These are phyloP conservation scores for Ashinkailepas kermadecensis DNA, from an alignment of 2,888 invertebrate species.

Conservation along the genomic window DNA sequence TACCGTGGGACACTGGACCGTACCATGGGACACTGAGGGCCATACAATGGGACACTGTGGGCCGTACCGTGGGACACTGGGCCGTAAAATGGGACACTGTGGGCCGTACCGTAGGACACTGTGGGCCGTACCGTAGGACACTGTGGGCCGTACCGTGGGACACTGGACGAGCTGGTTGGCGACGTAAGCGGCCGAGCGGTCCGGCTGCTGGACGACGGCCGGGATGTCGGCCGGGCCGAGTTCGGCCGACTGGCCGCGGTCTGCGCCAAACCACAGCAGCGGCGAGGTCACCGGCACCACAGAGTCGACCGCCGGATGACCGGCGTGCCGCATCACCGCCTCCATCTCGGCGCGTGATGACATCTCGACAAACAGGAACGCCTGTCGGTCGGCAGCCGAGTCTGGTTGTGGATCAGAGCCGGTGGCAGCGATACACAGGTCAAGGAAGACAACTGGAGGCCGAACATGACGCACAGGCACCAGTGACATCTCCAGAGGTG, in stretches of 20 bases:
- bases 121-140: not conserved
- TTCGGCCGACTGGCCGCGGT: not conserved
- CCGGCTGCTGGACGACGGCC: not conserved
- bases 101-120: not conserved
- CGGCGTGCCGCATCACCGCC: constrained; percentile 11
- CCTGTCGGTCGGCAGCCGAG: not conserved
- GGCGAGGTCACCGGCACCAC: not conserved
- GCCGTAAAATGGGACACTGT: no score
- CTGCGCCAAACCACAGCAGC: not conserved
- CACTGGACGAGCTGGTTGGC: not conserved
- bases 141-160: not conserved
- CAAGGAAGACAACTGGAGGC: no score
- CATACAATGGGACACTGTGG: no score
- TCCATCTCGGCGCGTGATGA: constrained; percentile 7
- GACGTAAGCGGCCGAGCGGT: not conserved
- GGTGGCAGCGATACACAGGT: no score
- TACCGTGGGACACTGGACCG: no score
- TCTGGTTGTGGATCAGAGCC: no score
- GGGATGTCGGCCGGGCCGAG: not conserved
- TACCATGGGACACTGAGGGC: no score
- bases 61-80: no score
- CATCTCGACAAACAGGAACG: constrained; percentile 5
- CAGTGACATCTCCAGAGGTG: no score
- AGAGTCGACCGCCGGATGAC: not conserved
- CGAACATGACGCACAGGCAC: no score